Percentiles rank a stretch among this genome's conserved stretches.
Evolutionary conservation across 1,140 invertebrate genomes (phyloP).

Genomic region (Megathymus violae): DNA sequence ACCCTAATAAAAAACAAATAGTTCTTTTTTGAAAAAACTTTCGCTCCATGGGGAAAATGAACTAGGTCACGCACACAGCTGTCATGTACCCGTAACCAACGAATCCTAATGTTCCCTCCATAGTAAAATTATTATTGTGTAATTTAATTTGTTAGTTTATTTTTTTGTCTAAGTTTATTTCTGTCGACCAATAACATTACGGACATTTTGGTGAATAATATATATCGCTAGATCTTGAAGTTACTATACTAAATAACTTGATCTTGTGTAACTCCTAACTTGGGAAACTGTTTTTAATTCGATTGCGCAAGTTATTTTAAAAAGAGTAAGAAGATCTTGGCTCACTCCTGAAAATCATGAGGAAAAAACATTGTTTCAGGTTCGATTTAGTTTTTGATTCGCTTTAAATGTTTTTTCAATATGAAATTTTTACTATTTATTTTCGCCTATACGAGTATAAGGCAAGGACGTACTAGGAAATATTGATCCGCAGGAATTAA

Average conservation of each 20-base stretch:
- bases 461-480: too few relatives aligned
- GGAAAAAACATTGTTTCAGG: too few relatives aligned
- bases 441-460: too few relatives aligned
- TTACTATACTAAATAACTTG: neutral
- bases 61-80: constrained; percentile 29
- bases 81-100: constrained; percentile 14
- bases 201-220: constrained; percentile 13
- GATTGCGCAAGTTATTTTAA: too few relatives aligned
- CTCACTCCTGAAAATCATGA: too few relatives aligned
- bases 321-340: too few relatives aligned
- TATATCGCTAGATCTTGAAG: constrained; percentile 5
- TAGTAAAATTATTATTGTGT: constrained; percentile 28
- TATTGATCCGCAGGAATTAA: too few relatives aligned
- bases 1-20: constrained; percentile 48
- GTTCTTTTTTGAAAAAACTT: constrained; percentile 41
- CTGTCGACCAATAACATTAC: constrained; percentile 23
- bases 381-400: too few relatives aligned
- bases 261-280: neutral
- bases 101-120: constrained; percentile 22
- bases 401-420: too few relatives aligned
- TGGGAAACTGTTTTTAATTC: too few relatives aligned
- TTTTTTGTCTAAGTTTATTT: too few relatives aligned
- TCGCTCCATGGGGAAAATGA: constrained; percentile 31
- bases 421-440: too few relatives aligned
- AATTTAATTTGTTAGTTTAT: constrained; percentile 19